A percentile compares a stretch with the other conserved stretches of the same genome.
phyloP scores from a whole-genome alignment of 2,113 vertebrate species.

The Prionailurus viverrinus region DNA sequence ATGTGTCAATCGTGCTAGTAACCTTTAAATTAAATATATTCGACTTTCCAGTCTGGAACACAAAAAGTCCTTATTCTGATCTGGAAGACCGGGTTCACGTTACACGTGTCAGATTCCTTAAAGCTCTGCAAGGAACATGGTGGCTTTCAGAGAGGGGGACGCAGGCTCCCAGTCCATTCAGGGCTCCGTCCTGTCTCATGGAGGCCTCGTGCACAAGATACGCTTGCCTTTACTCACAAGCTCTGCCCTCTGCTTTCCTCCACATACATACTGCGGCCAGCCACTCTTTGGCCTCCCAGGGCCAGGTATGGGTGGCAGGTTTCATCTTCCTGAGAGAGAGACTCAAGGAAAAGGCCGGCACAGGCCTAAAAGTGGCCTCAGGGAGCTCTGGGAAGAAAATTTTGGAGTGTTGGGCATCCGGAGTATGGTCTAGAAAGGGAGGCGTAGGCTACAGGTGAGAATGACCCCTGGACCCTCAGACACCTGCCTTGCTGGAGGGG shows the following conservation, averaged over 20 bases:
- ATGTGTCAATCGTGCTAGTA: neutral
- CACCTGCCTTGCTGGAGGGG: rapidly evolving
- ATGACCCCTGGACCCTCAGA: neutral
- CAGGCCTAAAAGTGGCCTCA: neutral
- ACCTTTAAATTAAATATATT: neutral
- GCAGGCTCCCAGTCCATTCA: neutral
- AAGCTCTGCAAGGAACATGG: neutral
- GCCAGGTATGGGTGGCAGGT: neutral
- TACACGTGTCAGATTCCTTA: neutral
- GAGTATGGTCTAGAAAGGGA: neutral
- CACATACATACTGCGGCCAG: neutral
- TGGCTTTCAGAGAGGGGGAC: neutral
- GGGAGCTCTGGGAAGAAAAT: neutral
- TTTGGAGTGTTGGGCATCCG: neutral
- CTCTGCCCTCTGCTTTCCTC: neutral
- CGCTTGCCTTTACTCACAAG: neutral
- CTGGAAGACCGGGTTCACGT: neutral
- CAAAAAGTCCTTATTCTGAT: neutral
- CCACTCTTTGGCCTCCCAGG: neutral
- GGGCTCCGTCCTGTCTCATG: neutral
- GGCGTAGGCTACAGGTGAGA: neutral
- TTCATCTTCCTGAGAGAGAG: neutral
- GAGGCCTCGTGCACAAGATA: neutral
- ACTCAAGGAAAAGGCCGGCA: neutral
- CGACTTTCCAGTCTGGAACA: neutral